These are phyloP conservation scores for Psammodynastes pulverulentus DNA, from an alignment of 2,113 vertebrate genomes.

Conservation along the genomic window DNA sequence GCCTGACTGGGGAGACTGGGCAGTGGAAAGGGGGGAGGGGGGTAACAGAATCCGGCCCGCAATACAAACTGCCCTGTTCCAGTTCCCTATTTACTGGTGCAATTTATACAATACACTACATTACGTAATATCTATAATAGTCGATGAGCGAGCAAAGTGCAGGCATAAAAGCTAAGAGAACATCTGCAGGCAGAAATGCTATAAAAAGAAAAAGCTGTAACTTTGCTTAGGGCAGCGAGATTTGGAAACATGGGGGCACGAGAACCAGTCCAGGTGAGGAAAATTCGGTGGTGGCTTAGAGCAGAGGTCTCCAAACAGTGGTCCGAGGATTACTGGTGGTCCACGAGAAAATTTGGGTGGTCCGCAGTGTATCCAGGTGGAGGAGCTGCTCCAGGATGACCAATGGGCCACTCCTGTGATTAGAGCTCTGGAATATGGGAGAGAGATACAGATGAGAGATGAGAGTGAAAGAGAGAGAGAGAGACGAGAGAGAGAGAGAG, in stretches of 20 bases:
- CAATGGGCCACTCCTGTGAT: too few species aligned
- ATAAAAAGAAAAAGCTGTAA: background rate
- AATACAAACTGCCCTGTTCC: background rate
- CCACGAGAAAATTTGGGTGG: too few species aligned
- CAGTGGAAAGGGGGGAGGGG: background rate
- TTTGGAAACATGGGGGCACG: background rate
- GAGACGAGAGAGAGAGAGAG: too few species aligned
- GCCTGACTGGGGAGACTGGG: background rate
- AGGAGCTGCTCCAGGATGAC: too few species aligned
- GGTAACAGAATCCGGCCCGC: background rate
- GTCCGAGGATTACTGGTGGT: too few species aligned
- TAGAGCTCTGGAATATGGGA: too few species aligned
- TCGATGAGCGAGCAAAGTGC: background rate
- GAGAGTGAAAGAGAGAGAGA: too few species aligned
- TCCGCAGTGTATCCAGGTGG: too few species aligned
- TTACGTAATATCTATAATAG: background rate
- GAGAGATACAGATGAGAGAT: too few species aligned
- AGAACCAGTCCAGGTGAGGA: background rate
- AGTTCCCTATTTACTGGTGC: background rate
- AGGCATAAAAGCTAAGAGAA: background rate
- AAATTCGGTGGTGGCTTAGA: background rate
- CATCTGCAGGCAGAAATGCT: background rate
- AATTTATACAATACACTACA: background rate
- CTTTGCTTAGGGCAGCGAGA: background rate
- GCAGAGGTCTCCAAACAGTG: too few species aligned